phyloP scores from a whole-genome alignment of 2,888 invertebrate species.

The Branchipolynoe longqiensis region DNA sequence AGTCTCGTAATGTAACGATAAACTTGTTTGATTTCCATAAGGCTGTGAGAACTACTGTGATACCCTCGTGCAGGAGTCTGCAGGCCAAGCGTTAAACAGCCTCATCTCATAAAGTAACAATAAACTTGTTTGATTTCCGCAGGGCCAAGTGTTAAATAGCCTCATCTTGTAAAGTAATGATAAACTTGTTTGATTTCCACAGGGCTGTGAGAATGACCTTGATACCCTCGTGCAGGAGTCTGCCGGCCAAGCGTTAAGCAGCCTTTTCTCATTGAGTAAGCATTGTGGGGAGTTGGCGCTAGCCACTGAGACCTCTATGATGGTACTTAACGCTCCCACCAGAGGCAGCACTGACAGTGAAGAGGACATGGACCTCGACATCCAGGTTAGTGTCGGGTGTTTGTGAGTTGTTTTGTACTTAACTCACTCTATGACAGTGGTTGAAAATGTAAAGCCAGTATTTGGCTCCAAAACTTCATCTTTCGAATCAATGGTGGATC shows the following conservation, averaged over 20 bases:
- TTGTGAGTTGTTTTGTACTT: too few species aligned
- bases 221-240: conserved; percentile 74
- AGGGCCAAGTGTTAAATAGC: too few species aligned
- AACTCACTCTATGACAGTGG: too few species aligned
- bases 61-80: conserved; percentile 73
- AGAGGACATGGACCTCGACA: conserved; percentile 48
- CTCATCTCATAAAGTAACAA: conserved; percentile 70
- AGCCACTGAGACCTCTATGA: conserved; percentile 74
- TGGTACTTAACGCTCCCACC: conserved; percentile 61
- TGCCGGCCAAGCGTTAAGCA: conserved; percentile 70
- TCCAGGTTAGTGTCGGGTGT: too few species aligned
- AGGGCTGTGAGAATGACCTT: conserved; percentile 77
- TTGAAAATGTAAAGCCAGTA: too few species aligned
- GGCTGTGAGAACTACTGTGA: conserved; percentile 76
- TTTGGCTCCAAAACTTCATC: too few species aligned
- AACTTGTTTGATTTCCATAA: conserved; percentile 69
- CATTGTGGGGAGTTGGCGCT: conserved; percentile 76
- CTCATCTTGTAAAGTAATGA: too few species aligned
- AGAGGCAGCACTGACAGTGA: conserved; percentile 9
- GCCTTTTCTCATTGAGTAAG: conserved; percentile 72
- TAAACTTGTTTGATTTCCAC: conserved; percentile 61
- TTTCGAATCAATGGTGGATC: too few species aligned
- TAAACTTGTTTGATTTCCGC: too few species aligned
- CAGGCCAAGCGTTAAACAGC: conserved; percentile 70
- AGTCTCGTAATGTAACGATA: too few species aligned